Percentiles rank a stretch among this genome's conserved stretches.
Evolutionary conservation across 37 sponge, comb jelly and placozoan genomes (phyloP).

Genomic region (Crambe crambe): DNA sequence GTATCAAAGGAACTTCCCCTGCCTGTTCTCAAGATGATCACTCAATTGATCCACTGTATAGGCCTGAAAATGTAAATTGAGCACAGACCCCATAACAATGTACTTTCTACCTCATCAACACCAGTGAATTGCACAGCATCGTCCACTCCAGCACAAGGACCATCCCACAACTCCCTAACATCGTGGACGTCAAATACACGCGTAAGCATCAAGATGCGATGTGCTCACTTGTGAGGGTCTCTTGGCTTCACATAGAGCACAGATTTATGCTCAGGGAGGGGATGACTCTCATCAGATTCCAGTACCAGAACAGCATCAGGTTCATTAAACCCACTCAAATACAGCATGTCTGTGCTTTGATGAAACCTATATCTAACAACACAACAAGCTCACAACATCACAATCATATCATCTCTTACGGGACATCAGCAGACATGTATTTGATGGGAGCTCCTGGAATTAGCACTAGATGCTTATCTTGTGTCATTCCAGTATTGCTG

Average conservation of each 20-base stretch:
- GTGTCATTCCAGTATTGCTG: slow-evolving; percentile 69
- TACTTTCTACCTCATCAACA: slow-evolving; percentile 65
- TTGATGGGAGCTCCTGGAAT: slow-evolving; percentile 62
- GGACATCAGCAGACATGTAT: slow-evolving; percentile 75
- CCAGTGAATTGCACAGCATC: slow-evolving; percentile 69
- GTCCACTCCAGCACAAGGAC: slow-evolving; percentile 63
- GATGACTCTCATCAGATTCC: slow-evolving; percentile 4
- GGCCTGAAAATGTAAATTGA: slow-evolving; percentile 27
- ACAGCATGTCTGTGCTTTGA: slow-evolving; percentile 78
- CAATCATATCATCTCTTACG: slow-evolving; percentile 33
- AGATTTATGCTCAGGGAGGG: slow-evolving; percentile 53
- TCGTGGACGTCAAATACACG: not conserved
- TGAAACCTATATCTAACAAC: slow-evolving; percentile 66
- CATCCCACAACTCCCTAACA: slow-evolving; percentile 83
- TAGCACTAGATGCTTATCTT: slow-evolving; percentile 70
- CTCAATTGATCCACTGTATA: slow-evolving; percentile 43
- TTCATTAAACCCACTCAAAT: slow-evolving; percentile 77
- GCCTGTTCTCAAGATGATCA: slow-evolving; percentile 55
- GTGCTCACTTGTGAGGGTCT: slow-evolving; percentile 45
- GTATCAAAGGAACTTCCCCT: not conserved
- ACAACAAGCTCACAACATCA: not conserved
- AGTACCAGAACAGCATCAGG: slow-evolving; percentile 76
- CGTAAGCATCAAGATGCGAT: not conserved
- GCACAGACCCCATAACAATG: not conserved
- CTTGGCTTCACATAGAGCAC: slow-evolving; percentile 68